Base-by-base conservation (phyloP, 1,140 invertebrate genomes). In the Formica selysi region DNA sequence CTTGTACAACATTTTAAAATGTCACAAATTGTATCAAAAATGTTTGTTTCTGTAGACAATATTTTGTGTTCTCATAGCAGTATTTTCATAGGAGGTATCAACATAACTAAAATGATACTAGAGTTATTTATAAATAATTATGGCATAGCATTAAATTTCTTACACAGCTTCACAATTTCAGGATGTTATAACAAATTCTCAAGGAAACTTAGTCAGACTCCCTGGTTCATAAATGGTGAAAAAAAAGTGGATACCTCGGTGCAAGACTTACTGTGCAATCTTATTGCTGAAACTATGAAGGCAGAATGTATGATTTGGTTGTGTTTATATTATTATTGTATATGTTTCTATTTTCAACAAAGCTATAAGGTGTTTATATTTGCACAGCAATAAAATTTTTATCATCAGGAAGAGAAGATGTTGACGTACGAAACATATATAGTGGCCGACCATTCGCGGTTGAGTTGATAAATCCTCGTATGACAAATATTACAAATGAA, bases 391-490 rank as follows among this genome's bases (percentile, higher is more conserved):
- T 93, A 90, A 96, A 97, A 94, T 97, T 99, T 96, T 97, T 98
- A 89, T 97, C 98, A 6, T 99, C 98, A 81, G 99, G 99, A 0
- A 95, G 99, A 76, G 99, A 99, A 95, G 99, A 99, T 95, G 98
- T 98, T 0, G 98, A 99, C 95, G 98, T 99, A 0, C 94, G 98
- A 65, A 98, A 97, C 93, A 93, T 99, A 51, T 98, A 98, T n/a
- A 95, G 95, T 70, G 99, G 98, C 2, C 94, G 98, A 64, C 98
- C 98, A 0, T 99, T 99, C 95, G 97, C 97, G 4, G 94, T 99
- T 19, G 98, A 99, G 96, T 96, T 99, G 62, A 87, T 97, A 0
- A 97, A 98, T 95, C 97, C 98, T 19, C 95, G 94, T 87, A 91
- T 94, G 61, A 96, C 96, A 2, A 95, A 95, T 65, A 94, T 97